These are phyloP conservation scores for Agrypnia vestita DNA, from an alignment of 1,140 invertebrate genomes.

Conservation along the genomic window DNA sequence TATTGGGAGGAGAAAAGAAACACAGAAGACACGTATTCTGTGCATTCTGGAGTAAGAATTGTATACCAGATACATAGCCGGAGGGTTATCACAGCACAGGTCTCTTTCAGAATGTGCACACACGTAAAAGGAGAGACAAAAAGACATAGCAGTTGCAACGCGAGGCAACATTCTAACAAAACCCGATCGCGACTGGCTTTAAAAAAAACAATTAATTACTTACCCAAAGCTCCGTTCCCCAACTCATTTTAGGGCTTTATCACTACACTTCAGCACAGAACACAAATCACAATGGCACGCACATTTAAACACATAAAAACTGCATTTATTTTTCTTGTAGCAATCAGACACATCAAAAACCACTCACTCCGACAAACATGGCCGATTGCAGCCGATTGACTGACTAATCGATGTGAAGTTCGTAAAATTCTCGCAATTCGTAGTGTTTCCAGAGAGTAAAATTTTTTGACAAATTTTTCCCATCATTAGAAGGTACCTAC, in stretches of 20 bases:
- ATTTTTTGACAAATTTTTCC: not conserved
- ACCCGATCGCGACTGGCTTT: not conserved
- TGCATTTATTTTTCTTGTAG: slow-evolving; percentile 50
- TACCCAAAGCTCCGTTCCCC: slow-evolving; percentile 60
- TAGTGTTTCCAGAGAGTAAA: not conserved
- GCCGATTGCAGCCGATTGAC: slow-evolving; percentile 53
- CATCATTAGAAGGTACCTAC: not conserved
- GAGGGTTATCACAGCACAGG: slow-evolving; percentile 20
- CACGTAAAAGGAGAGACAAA: slow-evolving; percentile 40
- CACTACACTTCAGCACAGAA: slow-evolving; percentile 48
- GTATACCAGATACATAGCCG: slow-evolving; percentile 24
- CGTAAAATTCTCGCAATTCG: slow-evolving; percentile 10
- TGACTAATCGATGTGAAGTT: slow-evolving; percentile 51
- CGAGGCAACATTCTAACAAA: slow-evolving; percentile 40
- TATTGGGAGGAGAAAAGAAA: not conserved
- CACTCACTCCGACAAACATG: slow-evolving; percentile 48
- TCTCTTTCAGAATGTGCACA: slow-evolving; percentile 41
- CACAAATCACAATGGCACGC: slow-evolving; percentile 53
- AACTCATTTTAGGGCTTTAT: slow-evolving; percentile 55
- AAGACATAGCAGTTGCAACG: slow-evolving; percentile 38
- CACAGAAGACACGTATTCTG: slow-evolving; percentile 10
- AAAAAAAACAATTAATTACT: slow-evolving; percentile 44
- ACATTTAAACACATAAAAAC: slow-evolving; percentile 50
- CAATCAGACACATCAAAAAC: slow-evolving; percentile 42
- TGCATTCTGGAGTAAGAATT: slow-evolving; percentile 25